A percentile compares a stretch with the other conserved stretches of the same genome.
These are phyloP conservation scores for Gnathonemus echidnorhynchus DNA, from an alignment of 2,113 vertebrate species.

Conservation along the genomic window DNA sequence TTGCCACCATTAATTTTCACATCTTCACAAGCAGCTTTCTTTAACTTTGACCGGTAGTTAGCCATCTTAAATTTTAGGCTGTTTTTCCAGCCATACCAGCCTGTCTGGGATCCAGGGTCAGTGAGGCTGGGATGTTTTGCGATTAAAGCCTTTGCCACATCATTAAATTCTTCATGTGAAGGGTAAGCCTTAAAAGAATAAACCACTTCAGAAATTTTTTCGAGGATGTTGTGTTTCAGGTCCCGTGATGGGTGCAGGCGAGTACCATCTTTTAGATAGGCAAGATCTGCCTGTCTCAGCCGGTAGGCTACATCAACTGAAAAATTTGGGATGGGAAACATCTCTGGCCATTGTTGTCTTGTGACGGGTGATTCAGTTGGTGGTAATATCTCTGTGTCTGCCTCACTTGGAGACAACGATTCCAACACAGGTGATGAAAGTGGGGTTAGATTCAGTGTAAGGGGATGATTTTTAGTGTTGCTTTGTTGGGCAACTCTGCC, in stretches of 20 bases:
- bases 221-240: too few relatives aligned
- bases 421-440: neutral
- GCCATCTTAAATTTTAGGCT: too few relatives aligned
- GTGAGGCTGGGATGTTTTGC: too few relatives aligned
- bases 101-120: too few relatives aligned
- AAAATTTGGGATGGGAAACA: neutral
- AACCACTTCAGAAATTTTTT: too few relatives aligned
- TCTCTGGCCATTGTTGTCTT: neutral
- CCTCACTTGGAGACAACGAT: neutral
- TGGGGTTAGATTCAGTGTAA: neutral
- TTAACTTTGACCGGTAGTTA: too few relatives aligned
- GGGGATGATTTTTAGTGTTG: constrained; percentile 23
- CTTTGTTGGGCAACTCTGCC: constrained; percentile 1
- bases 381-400: neutral
- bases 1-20: too few relatives aligned
- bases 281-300: neutral
- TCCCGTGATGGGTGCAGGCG: neutral
- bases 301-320: neutral
- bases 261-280: neutral
- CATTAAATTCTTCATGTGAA: too few relatives aligned
- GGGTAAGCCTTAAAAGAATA: neutral
- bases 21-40: too few relatives aligned
- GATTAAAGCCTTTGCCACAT: too few relatives aligned
- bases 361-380: neutral
- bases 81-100: too few relatives aligned